Percentiles rank a stretch among this genome's conserved stretches.
Conservation (phyloP, 2,797 vertebrate species). For the Eurystomus glaucurus region DNA sequence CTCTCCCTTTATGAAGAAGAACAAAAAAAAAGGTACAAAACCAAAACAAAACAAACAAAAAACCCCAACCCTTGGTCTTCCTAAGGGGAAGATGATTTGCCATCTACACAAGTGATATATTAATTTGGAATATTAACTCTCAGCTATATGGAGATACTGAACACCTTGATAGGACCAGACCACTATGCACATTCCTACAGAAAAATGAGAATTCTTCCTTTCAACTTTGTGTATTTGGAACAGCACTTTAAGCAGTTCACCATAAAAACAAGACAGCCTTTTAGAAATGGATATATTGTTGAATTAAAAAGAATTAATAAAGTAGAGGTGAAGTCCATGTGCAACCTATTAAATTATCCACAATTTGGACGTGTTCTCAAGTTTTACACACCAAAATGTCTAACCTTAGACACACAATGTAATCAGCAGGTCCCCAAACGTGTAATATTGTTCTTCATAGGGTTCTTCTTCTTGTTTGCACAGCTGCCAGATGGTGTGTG, state of each 20-base stretch:
- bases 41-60: background rate
- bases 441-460: slow-evolving; percentile 68
- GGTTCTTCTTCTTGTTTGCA: slow-evolving; percentile 80
- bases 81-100: slow-evolving; percentile 24
- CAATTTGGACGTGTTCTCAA: slow-evolving; percentile 53
- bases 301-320: slow-evolving; percentile 62
- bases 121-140: slow-evolving; percentile 14
- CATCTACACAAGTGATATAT: background rate
- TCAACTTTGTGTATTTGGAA: slow-evolving; percentile 36
- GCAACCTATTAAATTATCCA: slow-evolving; percentile 72
- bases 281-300: slow-evolving; percentile 13
- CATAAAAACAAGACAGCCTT: slow-evolving; percentile 12
- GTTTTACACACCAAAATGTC: slow-evolving; percentile 68
- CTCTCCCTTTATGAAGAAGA: background rate
- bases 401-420: slow-evolving; percentile 63
- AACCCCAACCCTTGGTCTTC: background rate
- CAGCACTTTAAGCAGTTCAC: slow-evolving; percentile 40
- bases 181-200: background rate
- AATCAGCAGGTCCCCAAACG: slow-evolving; percentile 79
- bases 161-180: background rate
- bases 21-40: fast-evolving
- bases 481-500: slow-evolving; percentile 81
- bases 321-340: slow-evolving; percentile 59
- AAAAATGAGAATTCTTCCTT: slow-evolving; percentile 14
- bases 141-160: background rate